phyloP scores from a whole-genome alignment of 2,113 vertebrate genomes.

The Bungarus multicinctus region DNA sequence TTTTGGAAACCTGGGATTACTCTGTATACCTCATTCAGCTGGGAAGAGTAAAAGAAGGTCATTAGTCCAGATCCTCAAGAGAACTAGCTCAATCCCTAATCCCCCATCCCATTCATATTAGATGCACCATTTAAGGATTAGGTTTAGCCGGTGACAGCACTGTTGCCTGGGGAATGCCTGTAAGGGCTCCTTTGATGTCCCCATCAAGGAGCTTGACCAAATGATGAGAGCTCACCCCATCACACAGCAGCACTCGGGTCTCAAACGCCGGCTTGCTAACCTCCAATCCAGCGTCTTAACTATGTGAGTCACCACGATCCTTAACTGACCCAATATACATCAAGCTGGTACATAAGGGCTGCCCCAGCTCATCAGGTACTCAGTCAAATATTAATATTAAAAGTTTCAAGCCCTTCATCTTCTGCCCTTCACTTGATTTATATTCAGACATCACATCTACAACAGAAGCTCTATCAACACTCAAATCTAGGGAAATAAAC shows the following conservation, averaged over 20 bases:
- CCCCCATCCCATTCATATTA: background rate
- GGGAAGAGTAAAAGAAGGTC: constrained; percentile 32
- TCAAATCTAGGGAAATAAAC: background rate
- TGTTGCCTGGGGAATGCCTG: background rate
- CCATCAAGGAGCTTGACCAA: background rate
- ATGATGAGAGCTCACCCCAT: background rate
- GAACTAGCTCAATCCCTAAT: background rate
- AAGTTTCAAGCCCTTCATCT: background rate
- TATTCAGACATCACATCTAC: background rate
- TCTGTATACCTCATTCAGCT: constrained; percentile 89
- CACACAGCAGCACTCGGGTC: background rate
- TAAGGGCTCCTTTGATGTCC: background rate
- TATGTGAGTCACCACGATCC: background rate
- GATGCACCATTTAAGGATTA: background rate
- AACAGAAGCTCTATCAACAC: background rate
- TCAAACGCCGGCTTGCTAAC: background rate
- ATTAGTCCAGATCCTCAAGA: background rate
- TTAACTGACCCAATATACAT: background rate
- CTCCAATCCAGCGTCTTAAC: background rate
- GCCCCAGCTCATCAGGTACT: background rate
- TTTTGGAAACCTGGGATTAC: constrained; percentile 80
- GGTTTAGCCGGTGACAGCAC: background rate
- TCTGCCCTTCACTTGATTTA: fast-evolving
- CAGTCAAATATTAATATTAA: background rate
- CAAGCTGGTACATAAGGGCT: fast-evolving